Conservation (phyloP, 2,888 invertebrate species). For the Mythimna albipuncta region DNA sequence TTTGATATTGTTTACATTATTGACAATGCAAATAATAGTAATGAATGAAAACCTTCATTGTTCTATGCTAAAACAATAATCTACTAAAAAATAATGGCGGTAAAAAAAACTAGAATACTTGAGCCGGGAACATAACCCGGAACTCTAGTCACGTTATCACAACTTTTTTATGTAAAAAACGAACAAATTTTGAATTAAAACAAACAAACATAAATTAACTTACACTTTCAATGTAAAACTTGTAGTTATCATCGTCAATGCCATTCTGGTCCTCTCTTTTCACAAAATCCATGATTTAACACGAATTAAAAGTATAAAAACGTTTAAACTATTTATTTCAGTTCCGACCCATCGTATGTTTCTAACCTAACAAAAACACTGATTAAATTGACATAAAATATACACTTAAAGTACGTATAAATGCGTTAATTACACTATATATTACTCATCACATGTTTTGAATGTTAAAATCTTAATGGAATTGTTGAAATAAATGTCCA, state of each 20-base stretch:
- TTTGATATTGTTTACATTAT: conserved; percentile 11
- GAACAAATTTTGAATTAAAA: conserved; percentile 55
- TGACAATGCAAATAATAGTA: background rate
- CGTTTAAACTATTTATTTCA: conserved; percentile 53
- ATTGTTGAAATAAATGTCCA: conserved; percentile 36
- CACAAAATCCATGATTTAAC: conserved; percentile 84
- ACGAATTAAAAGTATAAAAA: conserved; percentile 38
- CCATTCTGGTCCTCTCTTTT: conserved; percentile 84
- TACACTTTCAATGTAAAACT: conserved; percentile 84
- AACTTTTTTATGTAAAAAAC: conserved; percentile 60
- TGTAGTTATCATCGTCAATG: conserved; percentile 84
- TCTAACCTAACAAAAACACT: conserved; percentile 79
- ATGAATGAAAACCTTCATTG: background rate
- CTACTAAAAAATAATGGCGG: conserved; percentile 8
- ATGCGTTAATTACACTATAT: conserved; percentile 59
- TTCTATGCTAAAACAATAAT: background rate
- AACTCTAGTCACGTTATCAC: conserved; percentile 50
- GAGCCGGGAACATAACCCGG: conserved; percentile 53
- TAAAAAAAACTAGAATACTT: conserved; percentile 25
- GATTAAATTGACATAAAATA: conserved; percentile 66
- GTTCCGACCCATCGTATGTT: conserved; percentile 68
- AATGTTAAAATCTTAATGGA: conserved; percentile 19
- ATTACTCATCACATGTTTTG: conserved; percentile 56
- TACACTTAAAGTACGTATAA: conserved; percentile 61
- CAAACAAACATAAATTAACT: conserved; percentile 65